A percentile compares a stretch with the other conserved stretches of the same genome.
Evolutionary conservation across 2,113 vertebrate genomes (phyloP).

Genomic region (Ictalurus punctatus): DNA sequence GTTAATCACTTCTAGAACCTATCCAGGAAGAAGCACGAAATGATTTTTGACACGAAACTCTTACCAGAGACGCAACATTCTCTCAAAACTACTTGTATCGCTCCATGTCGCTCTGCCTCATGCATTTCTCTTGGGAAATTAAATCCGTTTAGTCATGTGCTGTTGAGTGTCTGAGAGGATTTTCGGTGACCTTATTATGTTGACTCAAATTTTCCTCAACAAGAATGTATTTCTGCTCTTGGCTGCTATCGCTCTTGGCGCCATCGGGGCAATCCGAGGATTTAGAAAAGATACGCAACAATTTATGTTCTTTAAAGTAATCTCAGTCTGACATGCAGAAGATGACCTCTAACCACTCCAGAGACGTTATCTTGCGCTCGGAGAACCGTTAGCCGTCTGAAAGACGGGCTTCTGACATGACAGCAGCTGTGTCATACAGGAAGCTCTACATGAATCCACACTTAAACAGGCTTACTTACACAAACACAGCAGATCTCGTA

Average conservation of each 20-base stretch:
- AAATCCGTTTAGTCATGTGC: no score
- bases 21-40: not conserved
- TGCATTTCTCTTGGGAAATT: not conserved
- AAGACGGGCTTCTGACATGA: not conserved
- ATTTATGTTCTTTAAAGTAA: slow-evolving; percentile 29
- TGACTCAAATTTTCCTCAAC: not conserved
- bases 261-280: not conserved
- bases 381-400: slow-evolving; percentile 14
- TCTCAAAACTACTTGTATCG: not conserved
- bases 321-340: slow-evolving; percentile 26
- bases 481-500: not conserved
- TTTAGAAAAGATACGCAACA: slow-evolving; percentile 5
- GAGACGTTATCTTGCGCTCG: slow-evolving; percentile 16
- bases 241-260: not conserved
- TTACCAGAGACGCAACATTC: not conserved
- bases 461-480: slow-evolving; percentile 1
- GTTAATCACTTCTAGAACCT: not conserved
- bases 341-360: slow-evolving; percentile 30
- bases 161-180: not conserved
- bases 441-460: not conserved
- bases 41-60: not conserved
- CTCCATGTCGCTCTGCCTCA: not conserved
- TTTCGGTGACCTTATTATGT: not conserved
- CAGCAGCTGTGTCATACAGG: not conserved
- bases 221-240: not conserved